Base-by-base conservation (phyloP, 1,140 invertebrate species). In the Sycophila sp. region DNA sequence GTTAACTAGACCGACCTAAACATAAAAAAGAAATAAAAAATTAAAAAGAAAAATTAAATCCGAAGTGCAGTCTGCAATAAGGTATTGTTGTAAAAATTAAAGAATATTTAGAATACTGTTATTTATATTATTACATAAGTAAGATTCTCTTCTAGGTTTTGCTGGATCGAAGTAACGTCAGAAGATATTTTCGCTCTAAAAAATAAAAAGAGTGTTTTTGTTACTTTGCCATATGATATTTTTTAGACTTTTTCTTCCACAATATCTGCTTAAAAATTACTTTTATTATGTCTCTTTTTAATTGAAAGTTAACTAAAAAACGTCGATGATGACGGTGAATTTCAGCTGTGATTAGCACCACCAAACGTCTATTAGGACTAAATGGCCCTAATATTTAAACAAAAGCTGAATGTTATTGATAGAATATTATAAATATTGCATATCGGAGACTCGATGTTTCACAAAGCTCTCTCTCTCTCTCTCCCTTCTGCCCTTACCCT, bases 381-480 rank as follows among this genome's bases (percentile, higher is more conserved):
- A 63, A 34, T 15, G 42, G 40, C 6, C 40, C 30, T 68, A 63
- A 45, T 7, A 45, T 63, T 70, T 45, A 63, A 70, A 28, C 22
- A 63, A n/a, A n/a, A 70, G 24, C 28, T 63, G 17, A 24, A 62
- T 53, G 42, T 69, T 68, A 22, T 40, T 68, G 8, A 30, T 68
- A 51, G 30, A 40, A 38, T 60, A 68, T 69, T 62, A 69, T 62
- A 42, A 69, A 40, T 53, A 69, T 68, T 69, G 42, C 40, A 69
- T 68, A 68, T 68, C 42, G 30, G 11, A 55, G 45, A 60, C 5
- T 69, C 19, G 59, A 56, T 70, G 28, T 70, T 55, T 24, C 6
- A n/a, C n/a, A 70, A 70, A 70, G 58, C 58, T 69, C 59, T 70
- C 49, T 63, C n/a, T 55, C 38, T n/a, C n/a, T n/a, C n/a, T n/a